Evolutionary conservation across 23 tunicate species (phyloP).

Genomic region (Oikopleura albicans): DNA sequence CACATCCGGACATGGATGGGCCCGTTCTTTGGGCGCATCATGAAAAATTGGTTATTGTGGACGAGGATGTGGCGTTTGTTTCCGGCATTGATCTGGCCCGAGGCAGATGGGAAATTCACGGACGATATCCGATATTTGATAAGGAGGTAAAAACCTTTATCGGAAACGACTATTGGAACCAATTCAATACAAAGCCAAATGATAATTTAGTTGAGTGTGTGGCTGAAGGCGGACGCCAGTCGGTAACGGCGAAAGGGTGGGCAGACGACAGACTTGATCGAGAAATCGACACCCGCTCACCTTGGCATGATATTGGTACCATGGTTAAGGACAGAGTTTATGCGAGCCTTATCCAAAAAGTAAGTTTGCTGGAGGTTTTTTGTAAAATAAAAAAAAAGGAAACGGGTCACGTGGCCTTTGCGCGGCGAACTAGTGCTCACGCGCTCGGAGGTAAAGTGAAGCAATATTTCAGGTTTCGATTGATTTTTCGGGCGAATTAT

Average conservation of each 20-base stretch:
- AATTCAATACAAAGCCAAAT: slow-evolving; percentile 3
- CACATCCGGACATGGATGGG: slow-evolving; percentile 21
- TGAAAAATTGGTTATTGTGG: slow-evolving; percentile 72
- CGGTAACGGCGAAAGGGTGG: neutral
- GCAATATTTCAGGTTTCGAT: no score
- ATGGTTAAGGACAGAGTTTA: slow-evolving; percentile 60
- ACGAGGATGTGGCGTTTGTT: slow-evolving; percentile 55
- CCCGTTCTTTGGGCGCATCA: slow-evolving; percentile 82
- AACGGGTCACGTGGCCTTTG: no score
- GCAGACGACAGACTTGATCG: neutral
- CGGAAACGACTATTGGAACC: slow-evolving; percentile 8
- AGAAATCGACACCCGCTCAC: slow-evolving; percentile 14
- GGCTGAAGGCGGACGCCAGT: neutral
- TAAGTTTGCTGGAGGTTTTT: no score
- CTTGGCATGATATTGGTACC: slow-evolving; percentile 94
- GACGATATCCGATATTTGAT: neutral
- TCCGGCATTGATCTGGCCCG: slow-evolving; percentile 69
- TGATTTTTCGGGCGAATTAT: no score
- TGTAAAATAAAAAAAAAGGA: no score
- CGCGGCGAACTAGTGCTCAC: no score
- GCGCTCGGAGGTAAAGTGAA: no score
- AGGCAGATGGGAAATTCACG: slow-evolving; percentile 4
- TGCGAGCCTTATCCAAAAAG: no score
- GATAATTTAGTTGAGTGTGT: neutral
- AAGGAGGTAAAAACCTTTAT: neutral